phyloP scores from a whole-genome alignment of 2,888 invertebrate species.

The Leucoptera coffeella region DNA sequence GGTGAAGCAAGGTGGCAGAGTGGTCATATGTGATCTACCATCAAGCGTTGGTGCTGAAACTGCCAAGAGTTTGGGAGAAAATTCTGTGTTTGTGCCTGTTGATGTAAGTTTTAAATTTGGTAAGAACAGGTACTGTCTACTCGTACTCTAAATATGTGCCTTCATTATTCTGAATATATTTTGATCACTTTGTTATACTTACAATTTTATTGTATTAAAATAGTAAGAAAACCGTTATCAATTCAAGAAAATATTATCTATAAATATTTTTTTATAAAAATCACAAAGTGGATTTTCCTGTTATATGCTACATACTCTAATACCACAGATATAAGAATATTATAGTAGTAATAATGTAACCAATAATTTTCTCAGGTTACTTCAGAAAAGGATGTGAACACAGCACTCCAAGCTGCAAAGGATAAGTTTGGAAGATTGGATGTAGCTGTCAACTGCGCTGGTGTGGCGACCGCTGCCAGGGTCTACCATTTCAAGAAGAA shows the following conservation, averaged over 20 bases:
- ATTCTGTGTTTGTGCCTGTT: slow-evolving; percentile 75
- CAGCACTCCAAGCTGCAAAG: slow-evolving; percentile 66
- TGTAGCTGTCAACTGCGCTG: slow-evolving; percentile 92
- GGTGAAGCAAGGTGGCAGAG: slow-evolving; percentile 74
- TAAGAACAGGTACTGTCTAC: no score
- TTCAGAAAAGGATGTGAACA: slow-evolving; percentile 71
- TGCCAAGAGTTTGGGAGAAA: slow-evolving; percentile 66
- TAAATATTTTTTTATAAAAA: no score
- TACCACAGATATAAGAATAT: no score
- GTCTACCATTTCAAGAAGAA: slow-evolving; percentile 88
- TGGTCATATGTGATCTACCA: slow-evolving; percentile 86
- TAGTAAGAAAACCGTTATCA: no score
- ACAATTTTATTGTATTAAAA: no score
- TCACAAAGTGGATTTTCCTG: no score
- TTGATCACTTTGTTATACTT: no score
- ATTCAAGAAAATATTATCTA: no score
- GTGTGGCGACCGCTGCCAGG: slow-evolving; percentile 81
- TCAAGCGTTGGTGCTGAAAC: slow-evolving; percentile 74
- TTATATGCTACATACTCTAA: neutral
- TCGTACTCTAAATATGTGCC: no score
- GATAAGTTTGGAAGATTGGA: slow-evolving; percentile 83
- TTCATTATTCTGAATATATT: no score
- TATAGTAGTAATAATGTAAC: no score
- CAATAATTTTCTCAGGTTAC: slow-evolving; percentile 64
- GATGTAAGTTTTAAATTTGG: slow-evolving; percentile 66